A percentile compares a stretch with the other conserved stretches of the same genome.
phyloP scores from a whole-genome alignment of 2,113 vertebrate species.

The Azemiops feae region DNA sequence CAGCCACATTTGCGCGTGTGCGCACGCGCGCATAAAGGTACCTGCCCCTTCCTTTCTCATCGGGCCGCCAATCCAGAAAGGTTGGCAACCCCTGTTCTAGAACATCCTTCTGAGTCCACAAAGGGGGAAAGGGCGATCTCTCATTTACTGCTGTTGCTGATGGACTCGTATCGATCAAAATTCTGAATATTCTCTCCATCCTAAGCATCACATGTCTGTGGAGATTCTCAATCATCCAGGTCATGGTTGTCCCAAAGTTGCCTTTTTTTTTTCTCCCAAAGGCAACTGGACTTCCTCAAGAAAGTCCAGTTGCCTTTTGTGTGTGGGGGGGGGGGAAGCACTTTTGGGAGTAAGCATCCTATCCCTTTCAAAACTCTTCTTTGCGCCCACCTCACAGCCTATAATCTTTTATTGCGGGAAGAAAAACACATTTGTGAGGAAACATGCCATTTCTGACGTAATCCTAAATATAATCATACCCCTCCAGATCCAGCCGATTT shows the following conservation, averaged over 20 bases:
- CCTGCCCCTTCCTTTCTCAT: too few species aligned
- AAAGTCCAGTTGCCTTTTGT: too few species aligned
- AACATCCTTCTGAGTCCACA: not conserved
- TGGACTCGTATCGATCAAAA: not conserved
- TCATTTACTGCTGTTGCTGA: not conserved
- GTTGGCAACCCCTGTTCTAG: too few species aligned
- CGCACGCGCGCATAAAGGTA: too few species aligned
- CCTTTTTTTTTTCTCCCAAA: too few species aligned
- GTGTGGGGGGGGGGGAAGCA: accelerated
- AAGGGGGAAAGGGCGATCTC: slow-evolving; percentile 4
- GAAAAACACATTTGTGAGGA: not conserved
- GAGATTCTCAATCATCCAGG: too few species aligned
- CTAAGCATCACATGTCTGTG: not conserved
- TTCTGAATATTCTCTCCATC: not conserved
- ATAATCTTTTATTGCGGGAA: not conserved
- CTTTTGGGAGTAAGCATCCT: too few species aligned
- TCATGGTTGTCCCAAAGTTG: too few species aligned
- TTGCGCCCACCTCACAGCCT: not conserved
- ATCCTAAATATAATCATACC: not conserved
- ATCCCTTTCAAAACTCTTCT: not conserved
- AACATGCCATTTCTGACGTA: not conserved
- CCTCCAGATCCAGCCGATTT: not conserved
- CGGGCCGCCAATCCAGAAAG: too few species aligned
- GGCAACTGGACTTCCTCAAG: too few species aligned
- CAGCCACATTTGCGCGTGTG: too few species aligned